Evolutionary conservation across 2,113 vertebrate species (phyloP).

Genomic region (Galeopterus variegatus): DNA sequence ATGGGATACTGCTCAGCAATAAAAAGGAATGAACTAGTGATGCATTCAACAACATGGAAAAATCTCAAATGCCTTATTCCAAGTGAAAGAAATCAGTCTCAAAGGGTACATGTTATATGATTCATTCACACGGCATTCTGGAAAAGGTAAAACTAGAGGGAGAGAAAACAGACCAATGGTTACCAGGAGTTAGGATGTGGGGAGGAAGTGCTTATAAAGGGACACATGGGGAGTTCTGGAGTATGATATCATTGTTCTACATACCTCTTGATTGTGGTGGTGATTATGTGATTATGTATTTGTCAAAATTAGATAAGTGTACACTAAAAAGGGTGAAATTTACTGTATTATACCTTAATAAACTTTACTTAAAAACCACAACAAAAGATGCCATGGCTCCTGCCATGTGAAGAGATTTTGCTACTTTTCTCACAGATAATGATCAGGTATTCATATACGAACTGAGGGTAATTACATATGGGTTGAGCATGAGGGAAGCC

Average conservation of each 20-base stretch:
- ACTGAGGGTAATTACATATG: background rate
- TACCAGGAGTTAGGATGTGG: background rate
- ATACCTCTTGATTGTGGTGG: background rate
- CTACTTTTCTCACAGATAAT: conserved; percentile 4
- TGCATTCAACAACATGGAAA: background rate
- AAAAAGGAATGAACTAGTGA: conserved; percentile 24
- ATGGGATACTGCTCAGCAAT: conserved; percentile 42
- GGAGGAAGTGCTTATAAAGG: background rate
- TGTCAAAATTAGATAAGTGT: conserved; percentile 57
- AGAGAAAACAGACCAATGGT: background rate
- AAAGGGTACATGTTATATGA: background rate
- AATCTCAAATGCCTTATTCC: background rate
- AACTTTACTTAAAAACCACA: conserved; percentile 49
- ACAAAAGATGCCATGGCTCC: background rate
- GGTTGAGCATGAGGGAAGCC: background rate
- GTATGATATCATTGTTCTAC: background rate
- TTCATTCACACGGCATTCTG: background rate
- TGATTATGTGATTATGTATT: background rate
- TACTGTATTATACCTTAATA: background rate
- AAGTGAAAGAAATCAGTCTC: conserved; percentile 31
- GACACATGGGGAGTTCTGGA: background rate
- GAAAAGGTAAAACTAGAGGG: conserved; percentile 2
- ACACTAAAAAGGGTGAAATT: background rate
- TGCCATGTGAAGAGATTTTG: background rate
- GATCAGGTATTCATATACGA: background rate